Base-by-base conservation (phyloP, 1,140 invertebrate species). In the Macrostomum lignano region DNA sequence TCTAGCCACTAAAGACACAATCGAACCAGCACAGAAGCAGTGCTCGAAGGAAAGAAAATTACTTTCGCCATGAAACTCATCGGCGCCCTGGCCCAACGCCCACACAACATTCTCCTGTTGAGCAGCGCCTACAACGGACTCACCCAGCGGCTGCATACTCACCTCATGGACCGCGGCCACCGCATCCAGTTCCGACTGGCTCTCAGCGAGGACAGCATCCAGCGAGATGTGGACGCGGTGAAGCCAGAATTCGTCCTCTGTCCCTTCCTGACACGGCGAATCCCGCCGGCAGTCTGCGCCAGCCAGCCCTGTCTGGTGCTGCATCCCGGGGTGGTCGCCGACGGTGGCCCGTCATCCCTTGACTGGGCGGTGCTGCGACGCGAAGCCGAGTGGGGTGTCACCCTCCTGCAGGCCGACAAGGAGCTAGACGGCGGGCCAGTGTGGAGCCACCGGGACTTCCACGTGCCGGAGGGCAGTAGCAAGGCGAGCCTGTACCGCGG, bases 161-260 rank as follows among this genome's bases (percentile, higher is more conserved):
- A n/a, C n/a, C n/a, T n/a, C n/a, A n/a, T n/a, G n/a, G n/a, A n/a
- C n/a, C n/a, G n/a, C n/a, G n/a, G n/a, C n/a, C n/a, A n/a, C n/a
- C n/a, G n/a, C n/a, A n/a, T n/a, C n/a, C n/a, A n/a, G n/a, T n/a
- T n/a, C n/a, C n/a, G n/a, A n/a, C n/a, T n/a, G n/a, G n/a, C n/a
- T n/a, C n/a, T n/a, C n/a, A n/a, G n/a, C n/a, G n/a, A n/a, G n/a
- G n/a, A n/a, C n/a, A n/a, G n/a, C n/a, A n/a, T n/a, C n/a, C n/a
- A n/a, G n/a, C n/a, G n/a, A n/a, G n/a, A 6, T 6, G 29, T 13
- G 4, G 21, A 30, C 21, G n/a, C 19, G 21, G 3, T 30, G 21
- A 30, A 30, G 6, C 29, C 29, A 4, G 29, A 30, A 20, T 7
- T 30, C 3, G 21, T 30, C 7, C 9, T 30, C 10, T 30, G 29